Conservation (phyloP, 2,797 vertebrate genomes). For the Chrosomus eos region DNA sequence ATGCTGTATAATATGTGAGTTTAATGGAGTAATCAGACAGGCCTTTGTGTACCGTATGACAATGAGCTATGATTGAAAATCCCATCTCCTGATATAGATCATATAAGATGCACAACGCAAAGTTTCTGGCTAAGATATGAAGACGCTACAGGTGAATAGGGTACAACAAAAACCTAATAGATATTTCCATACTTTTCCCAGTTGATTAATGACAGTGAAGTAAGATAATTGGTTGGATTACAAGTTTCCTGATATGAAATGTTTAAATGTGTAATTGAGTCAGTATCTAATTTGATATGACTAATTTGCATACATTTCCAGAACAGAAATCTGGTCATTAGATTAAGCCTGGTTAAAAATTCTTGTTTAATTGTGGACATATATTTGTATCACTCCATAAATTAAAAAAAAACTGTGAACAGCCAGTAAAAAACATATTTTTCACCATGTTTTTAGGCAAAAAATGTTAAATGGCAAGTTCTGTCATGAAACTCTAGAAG, state of each 20-base stretch:
- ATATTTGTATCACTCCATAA: neutral
- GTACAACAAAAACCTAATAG: neutral
- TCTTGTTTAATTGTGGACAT: neutral
- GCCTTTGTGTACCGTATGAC: neutral
- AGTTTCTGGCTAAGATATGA: neutral
- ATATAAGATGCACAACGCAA: neutral
- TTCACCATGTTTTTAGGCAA: neutral
- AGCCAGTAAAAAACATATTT: neutral
- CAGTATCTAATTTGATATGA: neutral
- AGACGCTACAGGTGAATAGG: neutral
- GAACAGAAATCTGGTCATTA: neutral
- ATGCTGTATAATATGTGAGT: conserved; percentile 22
- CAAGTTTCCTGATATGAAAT: neutral
- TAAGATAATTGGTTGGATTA: neutral
- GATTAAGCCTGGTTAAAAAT: neutral
- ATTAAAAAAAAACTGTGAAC: neutral
- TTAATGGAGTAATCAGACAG: conserved; percentile 38
- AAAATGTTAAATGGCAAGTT: neutral
- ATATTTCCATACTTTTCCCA: neutral
- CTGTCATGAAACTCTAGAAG: too few species aligned
- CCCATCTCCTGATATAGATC: neutral
- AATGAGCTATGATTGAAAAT: neutral
- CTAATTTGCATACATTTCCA: neutral
- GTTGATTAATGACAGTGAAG: neutral
- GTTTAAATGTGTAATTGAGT: neutral